A percentile compares a stretch with the other conserved stretches of the same genome.
phyloP scores from a whole-genome alignment of 2,797 vertebrate genomes.

The Enteromius unitaeniatus region DNA sequence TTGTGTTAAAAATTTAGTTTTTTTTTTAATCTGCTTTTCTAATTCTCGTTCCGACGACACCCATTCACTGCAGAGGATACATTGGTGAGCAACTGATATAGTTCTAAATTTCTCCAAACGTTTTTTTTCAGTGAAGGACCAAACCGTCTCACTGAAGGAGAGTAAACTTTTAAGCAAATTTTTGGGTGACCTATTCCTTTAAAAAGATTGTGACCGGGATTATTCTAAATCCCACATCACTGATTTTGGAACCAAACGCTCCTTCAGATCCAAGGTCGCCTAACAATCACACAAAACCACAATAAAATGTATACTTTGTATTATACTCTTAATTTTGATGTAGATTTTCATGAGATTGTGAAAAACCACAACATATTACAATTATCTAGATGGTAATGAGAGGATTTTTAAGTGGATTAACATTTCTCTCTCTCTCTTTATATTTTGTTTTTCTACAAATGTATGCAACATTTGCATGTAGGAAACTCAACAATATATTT shows the following conservation, averaged over 20 bases:
- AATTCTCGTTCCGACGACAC: background rate
- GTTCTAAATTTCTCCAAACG: background rate
- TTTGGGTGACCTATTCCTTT: background rate
- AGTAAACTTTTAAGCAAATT: background rate
- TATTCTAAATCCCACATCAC: background rate
- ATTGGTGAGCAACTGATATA: background rate
- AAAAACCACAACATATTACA: background rate
- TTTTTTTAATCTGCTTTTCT: background rate
- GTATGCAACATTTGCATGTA: background rate
- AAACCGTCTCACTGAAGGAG: background rate
- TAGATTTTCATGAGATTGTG: background rate
- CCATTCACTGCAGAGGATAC: background rate
- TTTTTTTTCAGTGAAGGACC: background rate
- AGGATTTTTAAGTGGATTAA: background rate
- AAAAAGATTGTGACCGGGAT: background rate
- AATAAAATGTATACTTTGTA: no score
- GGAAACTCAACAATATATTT: background rate
- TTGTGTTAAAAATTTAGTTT: background rate
- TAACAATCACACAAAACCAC: background rate
- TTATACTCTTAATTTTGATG: background rate
- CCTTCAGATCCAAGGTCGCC: background rate
- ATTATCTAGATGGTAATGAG: background rate
- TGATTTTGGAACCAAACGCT: background rate
- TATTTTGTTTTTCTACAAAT: background rate
- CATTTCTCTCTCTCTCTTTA: background rate